Percentiles rank a stretch among this genome's conserved stretches.
Evolutionary conservation across 2,888 invertebrate genomes (phyloP).

Genomic region (Isotomurus palustris): DNA sequence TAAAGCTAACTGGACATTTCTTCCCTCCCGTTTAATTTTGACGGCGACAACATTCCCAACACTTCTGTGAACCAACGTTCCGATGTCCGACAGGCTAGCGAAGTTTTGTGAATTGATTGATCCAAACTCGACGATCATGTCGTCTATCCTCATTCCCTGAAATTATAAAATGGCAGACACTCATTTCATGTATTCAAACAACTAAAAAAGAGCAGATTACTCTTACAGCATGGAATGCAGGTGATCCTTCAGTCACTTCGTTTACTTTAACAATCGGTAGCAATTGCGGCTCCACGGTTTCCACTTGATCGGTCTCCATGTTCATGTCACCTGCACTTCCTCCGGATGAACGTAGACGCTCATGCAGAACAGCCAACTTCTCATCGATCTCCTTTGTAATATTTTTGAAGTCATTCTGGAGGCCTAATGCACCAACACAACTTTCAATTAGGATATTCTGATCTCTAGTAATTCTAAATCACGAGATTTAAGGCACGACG

Average conservation of each 20-base stretch:
- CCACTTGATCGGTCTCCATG: conserved; percentile 7
- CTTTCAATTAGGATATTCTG: no score
- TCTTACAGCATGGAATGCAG: conserved; percentile 74
- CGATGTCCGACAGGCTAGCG: conserved; percentile 63
- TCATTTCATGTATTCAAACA: background rate
- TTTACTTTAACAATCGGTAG: conserved; percentile 66
- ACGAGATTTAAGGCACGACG: no score
- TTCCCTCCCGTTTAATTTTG: conserved; percentile 51
- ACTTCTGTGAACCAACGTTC: conserved; percentile 59
- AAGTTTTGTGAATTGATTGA: conserved; percentile 69
- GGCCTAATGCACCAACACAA: conserved; percentile 55
- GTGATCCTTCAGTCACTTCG: conserved; percentile 69
- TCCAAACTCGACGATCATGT: conserved; percentile 72
- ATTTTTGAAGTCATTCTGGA: conserved; percentile 82
- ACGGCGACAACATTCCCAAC: conserved; percentile 47
- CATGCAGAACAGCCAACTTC: conserved; percentile 64
- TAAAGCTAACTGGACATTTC: conserved; percentile 58
- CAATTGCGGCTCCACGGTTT: background rate
- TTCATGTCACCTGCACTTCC: conserved; percentile 16
- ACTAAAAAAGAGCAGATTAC: conserved; percentile 2
- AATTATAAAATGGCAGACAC: background rate
- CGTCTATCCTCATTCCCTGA: conserved; percentile 66
- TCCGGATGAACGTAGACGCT: conserved; percentile 48
- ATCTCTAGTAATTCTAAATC: no score
- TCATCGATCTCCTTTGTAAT: conserved; percentile 79